Conservation (phyloP, 2,113 vertebrate species). For the Ceyx melanurus region DNA sequence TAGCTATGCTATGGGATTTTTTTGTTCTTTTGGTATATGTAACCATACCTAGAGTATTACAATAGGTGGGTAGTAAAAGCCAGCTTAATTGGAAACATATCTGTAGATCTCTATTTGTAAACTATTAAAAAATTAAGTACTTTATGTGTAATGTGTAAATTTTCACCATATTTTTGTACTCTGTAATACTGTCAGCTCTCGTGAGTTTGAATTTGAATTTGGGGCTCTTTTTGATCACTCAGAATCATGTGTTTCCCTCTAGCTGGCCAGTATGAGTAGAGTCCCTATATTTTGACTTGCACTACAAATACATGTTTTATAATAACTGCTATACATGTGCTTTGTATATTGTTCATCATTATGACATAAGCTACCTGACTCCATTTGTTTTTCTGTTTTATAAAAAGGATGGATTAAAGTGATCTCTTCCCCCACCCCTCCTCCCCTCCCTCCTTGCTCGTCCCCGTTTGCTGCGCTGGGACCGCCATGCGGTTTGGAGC, state of each 20-base stretch:
- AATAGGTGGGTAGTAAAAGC: slow-evolving; percentile 77
- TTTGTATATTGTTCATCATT: slow-evolving; percentile 75
- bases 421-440: not conserved
- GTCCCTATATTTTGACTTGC: slow-evolving; percentile 80
- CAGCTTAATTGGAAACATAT: slow-evolving; percentile 80
- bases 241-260: slow-evolving; percentile 74
- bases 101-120: slow-evolving; percentile 78
- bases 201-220: slow-evolving; percentile 76
- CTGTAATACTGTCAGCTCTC: slow-evolving; percentile 77
- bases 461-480: not conserved
- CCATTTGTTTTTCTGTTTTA: slow-evolving; percentile 47
- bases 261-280: slow-evolving; percentile 80
- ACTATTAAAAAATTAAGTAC: slow-evolving; percentile 78
- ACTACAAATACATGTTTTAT: slow-evolving; percentile 80
- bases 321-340: slow-evolving; percentile 71
- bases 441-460: not conserved
- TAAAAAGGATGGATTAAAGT: slow-evolving; percentile 47
- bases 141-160: slow-evolving; percentile 80
- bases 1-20: slow-evolving; percentile 71
- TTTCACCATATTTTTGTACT: slow-evolving; percentile 80
- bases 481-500: not conserved
- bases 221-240: slow-evolving; percentile 74
- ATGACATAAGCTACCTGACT: slow-evolving; percentile 76
- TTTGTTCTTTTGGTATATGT: slow-evolving; percentile 74
- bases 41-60: slow-evolving; percentile 76